Percentiles rank a stretch among this genome's conserved stretches.
Evolutionary conservation across 2,113 vertebrate species (phyloP).

Genomic region (Microcebus tavaratra): DNA sequence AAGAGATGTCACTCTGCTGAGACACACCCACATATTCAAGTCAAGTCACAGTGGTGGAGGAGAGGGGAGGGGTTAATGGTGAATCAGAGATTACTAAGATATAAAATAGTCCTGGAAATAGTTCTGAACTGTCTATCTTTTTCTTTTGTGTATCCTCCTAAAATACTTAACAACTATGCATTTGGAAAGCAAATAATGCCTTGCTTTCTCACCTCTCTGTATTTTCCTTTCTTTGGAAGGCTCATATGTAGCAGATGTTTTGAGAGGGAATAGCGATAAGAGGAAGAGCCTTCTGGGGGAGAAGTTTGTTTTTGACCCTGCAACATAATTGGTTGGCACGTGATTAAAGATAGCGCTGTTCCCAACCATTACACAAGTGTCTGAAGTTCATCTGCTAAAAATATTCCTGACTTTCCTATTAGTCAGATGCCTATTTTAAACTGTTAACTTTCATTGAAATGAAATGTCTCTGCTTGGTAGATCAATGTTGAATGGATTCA

Average conservation of each 20-base stretch:
- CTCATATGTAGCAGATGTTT: neutral
- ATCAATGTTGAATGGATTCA: neutral
- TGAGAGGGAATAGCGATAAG: neutral
- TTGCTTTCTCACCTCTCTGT: neutral
- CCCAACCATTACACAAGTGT: neutral
- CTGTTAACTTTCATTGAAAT: conserved; percentile 6
- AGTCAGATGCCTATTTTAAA: conserved; percentile 45
- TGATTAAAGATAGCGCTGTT: conserved; percentile 10
- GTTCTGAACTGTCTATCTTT: neutral
- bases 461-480: neutral
- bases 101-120: neutral
- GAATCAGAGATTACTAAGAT: neutral
- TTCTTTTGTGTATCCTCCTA: neutral
- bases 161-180: neutral
- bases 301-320: neutral
- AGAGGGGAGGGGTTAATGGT: neutral
- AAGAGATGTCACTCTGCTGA: neutral
- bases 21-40: neutral
- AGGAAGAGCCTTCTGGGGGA: neutral
- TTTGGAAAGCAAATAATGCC: neutral
- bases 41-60: neutral
- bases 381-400: conserved; percentile 21
- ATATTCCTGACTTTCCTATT: conserved; percentile 32
- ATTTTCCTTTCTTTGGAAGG: neutral
- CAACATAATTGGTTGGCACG: neutral